A percentile compares a stretch with the other conserved stretches of the same genome.
These are phyloP conservation scores for Tetragnatha montana DNA, from an alignment of 2,888 invertebrate species.

Conservation along the genomic window DNA sequence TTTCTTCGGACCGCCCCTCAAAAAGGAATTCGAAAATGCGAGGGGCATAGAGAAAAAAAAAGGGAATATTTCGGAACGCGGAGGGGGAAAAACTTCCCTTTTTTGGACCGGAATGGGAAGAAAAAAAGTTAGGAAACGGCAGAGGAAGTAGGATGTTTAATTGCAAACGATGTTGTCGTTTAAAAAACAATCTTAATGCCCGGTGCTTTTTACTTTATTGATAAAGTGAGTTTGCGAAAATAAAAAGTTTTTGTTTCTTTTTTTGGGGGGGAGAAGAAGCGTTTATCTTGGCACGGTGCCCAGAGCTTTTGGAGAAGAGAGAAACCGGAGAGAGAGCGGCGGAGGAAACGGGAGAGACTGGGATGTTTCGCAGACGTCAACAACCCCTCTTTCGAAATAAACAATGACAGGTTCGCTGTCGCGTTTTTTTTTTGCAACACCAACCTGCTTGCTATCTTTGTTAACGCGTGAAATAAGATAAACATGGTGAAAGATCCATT, in stretches of 20 bases:
- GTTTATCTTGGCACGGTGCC: constrained; percentile 40
- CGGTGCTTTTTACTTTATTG: not conserved
- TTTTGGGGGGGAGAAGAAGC: not conserved
- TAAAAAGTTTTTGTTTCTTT: constrained; percentile 20
- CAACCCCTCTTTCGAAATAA: not conserved
- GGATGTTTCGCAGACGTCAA: not conserved
- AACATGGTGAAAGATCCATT: no score
- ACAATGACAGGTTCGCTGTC: not conserved
- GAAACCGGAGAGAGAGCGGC: not conserved
- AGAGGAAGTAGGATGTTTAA: not conserved
- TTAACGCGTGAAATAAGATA: no score
- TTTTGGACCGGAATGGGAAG: not conserved
- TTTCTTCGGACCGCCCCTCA: not conserved
- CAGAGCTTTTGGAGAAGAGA: not conserved
- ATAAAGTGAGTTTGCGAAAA: not conserved
- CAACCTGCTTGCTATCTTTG: no score
- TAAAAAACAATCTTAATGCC: not conserved
- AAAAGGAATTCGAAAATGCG: no score
- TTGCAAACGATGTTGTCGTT: constrained; percentile 7
- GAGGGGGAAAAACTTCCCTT: not conserved
- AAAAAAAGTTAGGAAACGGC: not conserved
- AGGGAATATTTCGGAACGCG: not conserved
- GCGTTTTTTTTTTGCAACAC: not conserved
- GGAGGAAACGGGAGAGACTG: not conserved
- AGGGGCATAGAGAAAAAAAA: no score